Percentiles rank a stretch among this genome's conserved stretches.
Evolutionary conservation across 2,888 invertebrate genomes (phyloP).

Genomic region (Pseudeuparius sepicola): DNA sequence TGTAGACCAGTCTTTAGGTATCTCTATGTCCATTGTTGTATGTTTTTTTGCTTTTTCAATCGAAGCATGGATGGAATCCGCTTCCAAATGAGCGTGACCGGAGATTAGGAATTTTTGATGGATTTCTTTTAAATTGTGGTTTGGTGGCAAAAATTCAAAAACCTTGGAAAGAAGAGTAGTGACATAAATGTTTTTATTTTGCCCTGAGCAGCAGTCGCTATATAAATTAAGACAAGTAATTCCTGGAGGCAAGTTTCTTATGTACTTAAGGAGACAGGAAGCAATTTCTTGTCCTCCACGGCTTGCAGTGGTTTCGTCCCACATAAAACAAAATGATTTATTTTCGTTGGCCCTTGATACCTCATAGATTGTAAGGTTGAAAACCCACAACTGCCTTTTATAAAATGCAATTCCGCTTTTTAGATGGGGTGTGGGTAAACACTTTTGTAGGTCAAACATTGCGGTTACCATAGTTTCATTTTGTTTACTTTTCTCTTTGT

Average conservation of each 20-base stretch:
- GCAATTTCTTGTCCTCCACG: constrained; percentile 13
- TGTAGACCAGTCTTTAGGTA: constrained; percentile 6
- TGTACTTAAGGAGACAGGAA: constrained; percentile 9
- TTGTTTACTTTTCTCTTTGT: constrained; percentile 1
- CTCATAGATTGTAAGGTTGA: constrained; percentile 1
- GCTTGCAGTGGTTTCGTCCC: constrained; percentile 9
- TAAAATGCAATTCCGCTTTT: constrained; percentile 5
- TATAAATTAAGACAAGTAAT: constrained; percentile 6
- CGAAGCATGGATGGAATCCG: constrained; percentile 4
- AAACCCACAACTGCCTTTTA: constrained; percentile 4
- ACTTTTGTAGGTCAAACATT: constrained; percentile 4
- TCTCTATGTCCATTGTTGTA: constrained; percentile 6
- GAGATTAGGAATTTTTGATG: constrained; percentile 9
- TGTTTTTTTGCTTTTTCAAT: constrained; percentile 7
- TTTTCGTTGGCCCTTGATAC: not conserved
- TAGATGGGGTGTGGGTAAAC: constrained; percentile 4
- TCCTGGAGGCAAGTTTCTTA: constrained; percentile 4
- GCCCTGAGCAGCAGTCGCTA: constrained; percentile 13
- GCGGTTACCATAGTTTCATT: not conserved
- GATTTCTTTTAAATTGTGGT: constrained; percentile 6
- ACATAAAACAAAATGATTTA: constrained; percentile 10
- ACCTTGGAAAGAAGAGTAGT: too few species aligned
- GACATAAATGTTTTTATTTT: constrained; percentile 11
- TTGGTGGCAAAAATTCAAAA: too few species aligned
- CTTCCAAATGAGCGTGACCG: constrained; percentile 5